These are phyloP conservation scores for Centruroides sculpturatus DNA, from an alignment of 1,140 invertebrate genomes.

Conservation along the genomic window DNA sequence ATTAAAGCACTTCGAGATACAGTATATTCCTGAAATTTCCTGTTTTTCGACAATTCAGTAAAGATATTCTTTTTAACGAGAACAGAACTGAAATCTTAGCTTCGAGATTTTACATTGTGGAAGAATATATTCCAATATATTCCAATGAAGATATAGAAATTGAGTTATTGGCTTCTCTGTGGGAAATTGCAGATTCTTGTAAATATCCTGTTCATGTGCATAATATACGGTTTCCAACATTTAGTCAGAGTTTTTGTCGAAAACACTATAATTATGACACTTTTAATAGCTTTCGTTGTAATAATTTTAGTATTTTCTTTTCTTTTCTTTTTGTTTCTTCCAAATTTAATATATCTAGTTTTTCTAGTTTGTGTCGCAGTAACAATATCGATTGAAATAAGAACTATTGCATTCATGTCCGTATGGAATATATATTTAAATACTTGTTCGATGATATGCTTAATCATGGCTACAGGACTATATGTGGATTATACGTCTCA, in stretches of 20 bases:
- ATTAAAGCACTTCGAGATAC: slow-evolving; percentile 55
- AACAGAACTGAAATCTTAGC: slow-evolving; percentile 54
- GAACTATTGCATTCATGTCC: slow-evolving; percentile 90
- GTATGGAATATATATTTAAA: slow-evolving; percentile 88
- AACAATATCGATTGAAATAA: slow-evolving; percentile 83
- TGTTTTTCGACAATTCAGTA: slow-evolving; percentile 48
- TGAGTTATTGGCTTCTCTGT: slow-evolving; percentile 66
- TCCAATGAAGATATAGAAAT: slow-evolving; percentile 80
- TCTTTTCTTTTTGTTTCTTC: slow-evolving; percentile 63
- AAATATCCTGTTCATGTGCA: slow-evolving; percentile 72
- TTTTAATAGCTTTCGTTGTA: slow-evolving; percentile 72
- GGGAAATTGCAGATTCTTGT: slow-evolving; percentile 58
- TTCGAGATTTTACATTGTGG: slow-evolving; percentile 72
- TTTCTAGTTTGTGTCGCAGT: slow-evolving; percentile 88
- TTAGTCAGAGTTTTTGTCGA: slow-evolving; percentile 88
- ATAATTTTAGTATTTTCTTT: slow-evolving; percentile 86
- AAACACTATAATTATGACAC: slow-evolving; percentile 79
- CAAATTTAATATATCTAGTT: slow-evolving; percentile 74
- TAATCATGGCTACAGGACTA: slow-evolving; percentile 97
- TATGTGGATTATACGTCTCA: slow-evolving; percentile 94
- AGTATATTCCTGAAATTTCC: slow-evolving; percentile 20
- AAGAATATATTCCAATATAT: slow-evolving; percentile 71
- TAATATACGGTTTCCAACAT: slow-evolving; percentile 86
- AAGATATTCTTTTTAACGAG: slow-evolving; percentile 72
- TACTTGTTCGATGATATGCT: slow-evolving; percentile 94